Base-by-base conservation (phyloP, 2,797 vertebrate species). In the Molothrus aeneus region DNA sequence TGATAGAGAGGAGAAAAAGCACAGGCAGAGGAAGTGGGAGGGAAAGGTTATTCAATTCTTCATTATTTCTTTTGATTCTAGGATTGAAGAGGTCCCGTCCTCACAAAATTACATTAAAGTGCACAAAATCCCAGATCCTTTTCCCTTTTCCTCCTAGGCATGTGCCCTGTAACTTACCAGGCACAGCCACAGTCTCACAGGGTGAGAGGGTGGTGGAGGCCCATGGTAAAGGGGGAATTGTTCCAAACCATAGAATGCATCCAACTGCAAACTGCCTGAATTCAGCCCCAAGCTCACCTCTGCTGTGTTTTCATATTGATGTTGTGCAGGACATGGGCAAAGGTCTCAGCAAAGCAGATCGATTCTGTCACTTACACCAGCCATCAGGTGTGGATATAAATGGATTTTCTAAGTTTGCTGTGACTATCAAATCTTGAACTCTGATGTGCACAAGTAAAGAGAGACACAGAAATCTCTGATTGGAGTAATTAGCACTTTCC, bases 401-500 rank as follows among this genome's bases (percentile, higher is more conserved):
- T 53, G 80, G 79, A 80, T 93, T 88, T 80, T 80, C 85, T 64
- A 51, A 78, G 73, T 90, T 92, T 66, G 56, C 32, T 69, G 31
- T n/a, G 69, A 83, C 85, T 91, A 61, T 86, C 87, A 92, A 90
- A 93, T 47, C 72, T 65, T 94, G 84, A 78, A 91, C 69, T 91
- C 50, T 63, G 65, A 80, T 71, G 72, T 66, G 57, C 88, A 63
- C 50, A 54, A 61, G 79, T 77, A 87, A 53, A 73, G 77, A 85
- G n/a, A 89, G 61, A 80, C 36, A 68, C 17, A 50, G 61, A n/a
- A 78, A 72, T 53, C 54, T 82, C 91, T 92, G 84, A 92, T 75
- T 87, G 75, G 54, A 82, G 85, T 91, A 95, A 95, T 96, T 96
- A 95, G 89, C 95, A 95, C 92, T 81, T 96, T 63, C 63, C 80